Evolutionary conservation across 1,140 invertebrate genomes (phyloP).

Genomic region (Alviniconcha marisindica): DNA sequence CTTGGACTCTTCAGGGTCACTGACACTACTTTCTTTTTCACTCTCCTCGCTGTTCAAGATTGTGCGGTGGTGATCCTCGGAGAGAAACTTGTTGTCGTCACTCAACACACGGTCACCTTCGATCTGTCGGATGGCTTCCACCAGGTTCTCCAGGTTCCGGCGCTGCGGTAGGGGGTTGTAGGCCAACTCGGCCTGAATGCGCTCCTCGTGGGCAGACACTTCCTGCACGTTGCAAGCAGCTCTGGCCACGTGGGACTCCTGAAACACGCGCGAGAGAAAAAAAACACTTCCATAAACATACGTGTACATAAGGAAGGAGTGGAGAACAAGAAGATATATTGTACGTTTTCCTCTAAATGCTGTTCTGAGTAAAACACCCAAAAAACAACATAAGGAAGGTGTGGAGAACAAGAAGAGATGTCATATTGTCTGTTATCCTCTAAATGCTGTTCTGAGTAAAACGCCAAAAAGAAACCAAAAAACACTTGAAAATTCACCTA

Average conservation of each 20-base stretch:
- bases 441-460: too few species aligned
- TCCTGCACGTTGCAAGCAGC: constrained; percentile 21
- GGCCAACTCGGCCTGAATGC: constrained; percentile 31
- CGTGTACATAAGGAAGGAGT: too few species aligned
- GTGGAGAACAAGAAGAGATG: too few species aligned
- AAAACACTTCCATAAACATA: too few species aligned
- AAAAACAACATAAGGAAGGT: too few species aligned
- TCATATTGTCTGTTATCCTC: too few species aligned
- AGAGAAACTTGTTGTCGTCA: constrained; percentile 30
- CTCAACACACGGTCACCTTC: constrained; percentile 89
- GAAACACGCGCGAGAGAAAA: background rate
- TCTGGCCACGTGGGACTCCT: constrained; percentile 18
- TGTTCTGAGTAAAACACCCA: too few species aligned
- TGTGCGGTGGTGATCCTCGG: constrained; percentile 20
- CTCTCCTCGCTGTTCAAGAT: constrained; percentile 59
- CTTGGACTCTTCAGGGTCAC: constrained; percentile 61
- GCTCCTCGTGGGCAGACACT: constrained; percentile 12
- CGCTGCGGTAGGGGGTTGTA: constrained; percentile 82
- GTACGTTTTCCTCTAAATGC: too few species aligned
- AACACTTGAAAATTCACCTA: too few species aligned
- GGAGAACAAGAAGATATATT: too few species aligned
- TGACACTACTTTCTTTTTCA: constrained; percentile 63
- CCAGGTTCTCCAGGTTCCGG: constrained; percentile 97
- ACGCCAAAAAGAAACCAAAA: too few species aligned
- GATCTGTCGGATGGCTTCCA: constrained; percentile 96